Evolutionary conservation across 2,797 vertebrate genomes (phyloP), one percentile per base, ranked within the genome.

Genomic region (Tachyglossus aculeatus): DNA sequence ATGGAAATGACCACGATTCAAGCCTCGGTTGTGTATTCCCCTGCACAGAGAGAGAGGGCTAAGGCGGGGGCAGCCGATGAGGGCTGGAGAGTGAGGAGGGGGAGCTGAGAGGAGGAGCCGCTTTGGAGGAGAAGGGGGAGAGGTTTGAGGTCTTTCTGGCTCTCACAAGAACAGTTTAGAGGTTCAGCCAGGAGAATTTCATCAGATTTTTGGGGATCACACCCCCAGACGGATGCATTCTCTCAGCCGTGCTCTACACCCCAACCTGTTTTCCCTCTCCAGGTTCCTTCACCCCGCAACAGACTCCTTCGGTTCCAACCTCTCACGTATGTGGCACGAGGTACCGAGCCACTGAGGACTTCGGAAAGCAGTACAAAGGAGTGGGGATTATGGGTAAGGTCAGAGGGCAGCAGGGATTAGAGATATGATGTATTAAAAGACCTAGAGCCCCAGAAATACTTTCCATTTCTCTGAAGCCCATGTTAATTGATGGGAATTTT

Each of bases 1-100:
- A 93, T 93, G 92, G 93, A 93, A 93, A 92, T 92, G 74, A 91
- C 92, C 91, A 93, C 93, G 93, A 93, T 93, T 91, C 89, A 78
- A 78, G 86, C 69, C 83, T 71, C 71, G 74, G 91, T 91, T 93
- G 92, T 93, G 90, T 93, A 88, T 89, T 86, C 81, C 43, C 64
- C 55, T 5, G 61, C 61, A 82, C 80, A 44, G 76, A 54, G 41
- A 71, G 62, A 3, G 0, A 27, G 67, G 54, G 39, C 69, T 56
- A 59, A 44, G 2, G 29, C 2, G 22, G 31, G 16, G 45, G 77
- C 51, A 44, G 43, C 19, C 48, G 75, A 64, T 64, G 76, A 60
- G 27, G 7, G 10, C 31, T 67, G 33, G 33, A 66, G 53, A 45
- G n/a, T 68, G 47, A 24, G 44, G 9, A 1, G 6, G 54, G 63